Percentiles rank a stretch among this genome's conserved stretches.
Conservation (phyloP, 2,888 invertebrate genomes). For the Trichopoda pennipes region DNA sequence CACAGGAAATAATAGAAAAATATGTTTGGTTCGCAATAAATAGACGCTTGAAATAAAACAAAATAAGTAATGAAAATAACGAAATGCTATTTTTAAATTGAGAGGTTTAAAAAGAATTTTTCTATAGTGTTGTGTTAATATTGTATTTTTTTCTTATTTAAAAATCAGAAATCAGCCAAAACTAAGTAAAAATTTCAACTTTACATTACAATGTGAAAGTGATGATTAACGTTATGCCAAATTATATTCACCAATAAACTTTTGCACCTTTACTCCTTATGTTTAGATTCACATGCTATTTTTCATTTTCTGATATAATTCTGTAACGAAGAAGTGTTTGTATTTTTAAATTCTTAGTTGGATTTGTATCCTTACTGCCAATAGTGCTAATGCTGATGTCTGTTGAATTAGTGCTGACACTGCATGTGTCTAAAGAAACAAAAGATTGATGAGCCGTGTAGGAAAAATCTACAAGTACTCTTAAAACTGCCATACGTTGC, state of each 20-base stretch:
- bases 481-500: slow-evolving; percentile 36
- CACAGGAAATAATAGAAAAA: no score
- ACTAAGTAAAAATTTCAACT: no score
- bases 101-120: no score
- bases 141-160: no score
- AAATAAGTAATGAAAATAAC: no score
- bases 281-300: neutral
- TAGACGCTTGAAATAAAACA: no score
- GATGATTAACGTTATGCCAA: neutral
- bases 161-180: no score
- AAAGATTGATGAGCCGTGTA: slow-evolving; percentile 54
- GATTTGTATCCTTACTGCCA: neutral
- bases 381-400: slow-evolving; percentile 14
- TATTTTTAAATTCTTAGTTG: slow-evolving; percentile 3
- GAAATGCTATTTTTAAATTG: no score
- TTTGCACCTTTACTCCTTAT: neutral
- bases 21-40: no score
- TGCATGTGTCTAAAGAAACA: slow-evolving; percentile 47
- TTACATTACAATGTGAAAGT: no score
- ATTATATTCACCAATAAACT: neutral
- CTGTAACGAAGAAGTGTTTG: slow-evolving; percentile 22
- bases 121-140: no score
- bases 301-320: slow-evolving; percentile 32
- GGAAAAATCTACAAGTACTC: slow-evolving; percentile 44
- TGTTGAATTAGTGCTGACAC: slow-evolving; percentile 50